A percentile compares a stretch with the other conserved stretches of the same genome.
Conservation (phyloP, 2,113 vertebrate species). For the Mobula birostris region DNA sequence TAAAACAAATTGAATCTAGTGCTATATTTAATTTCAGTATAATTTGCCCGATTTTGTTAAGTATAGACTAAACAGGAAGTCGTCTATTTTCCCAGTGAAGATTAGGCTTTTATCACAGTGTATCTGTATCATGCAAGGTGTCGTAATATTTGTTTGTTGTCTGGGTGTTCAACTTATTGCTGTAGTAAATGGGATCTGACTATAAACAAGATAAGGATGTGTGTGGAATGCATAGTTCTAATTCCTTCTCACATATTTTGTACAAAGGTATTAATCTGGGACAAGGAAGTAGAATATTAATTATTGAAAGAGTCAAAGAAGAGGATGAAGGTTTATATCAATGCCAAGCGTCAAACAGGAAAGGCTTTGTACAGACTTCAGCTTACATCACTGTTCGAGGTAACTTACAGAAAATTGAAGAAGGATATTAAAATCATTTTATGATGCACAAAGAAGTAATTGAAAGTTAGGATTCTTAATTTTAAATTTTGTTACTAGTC, state of each 20-base stretch:
- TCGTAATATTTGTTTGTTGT: slow-evolving; percentile 12
- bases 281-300: slow-evolving; percentile 67
- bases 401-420: slow-evolving; percentile 48
- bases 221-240: slow-evolving; percentile 16
- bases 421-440: not conserved
- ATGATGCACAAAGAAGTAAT: not conserved
- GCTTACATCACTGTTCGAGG: slow-evolving; percentile 78
- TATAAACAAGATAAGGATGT: slow-evolving; percentile 33
- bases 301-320: slow-evolving; percentile 80
- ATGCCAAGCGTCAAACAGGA: slow-evolving; percentile 77
- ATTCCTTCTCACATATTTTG: not conserved
- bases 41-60: slow-evolving; percentile 11
- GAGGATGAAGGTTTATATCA: slow-evolving; percentile 84
- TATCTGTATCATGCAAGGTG: slow-evolving; percentile 30
- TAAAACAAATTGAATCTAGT: not conserved
- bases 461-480: not conserved
- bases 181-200: slow-evolving; percentile 28
- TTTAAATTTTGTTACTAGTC: not conserved
- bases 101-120: slow-evolving; percentile 5
- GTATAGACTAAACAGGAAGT: slow-evolving; percentile 36
- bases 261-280: slow-evolving; percentile 76
- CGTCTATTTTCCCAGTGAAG: slow-evolving; percentile 27
- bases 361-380: slow-evolving; percentile 71
- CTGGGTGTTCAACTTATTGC: not conserved
- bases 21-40: not conserved